phyloP scores from a whole-genome alignment of 1,140 invertebrate species.

The Zaprionus ghesquierei region DNA sequence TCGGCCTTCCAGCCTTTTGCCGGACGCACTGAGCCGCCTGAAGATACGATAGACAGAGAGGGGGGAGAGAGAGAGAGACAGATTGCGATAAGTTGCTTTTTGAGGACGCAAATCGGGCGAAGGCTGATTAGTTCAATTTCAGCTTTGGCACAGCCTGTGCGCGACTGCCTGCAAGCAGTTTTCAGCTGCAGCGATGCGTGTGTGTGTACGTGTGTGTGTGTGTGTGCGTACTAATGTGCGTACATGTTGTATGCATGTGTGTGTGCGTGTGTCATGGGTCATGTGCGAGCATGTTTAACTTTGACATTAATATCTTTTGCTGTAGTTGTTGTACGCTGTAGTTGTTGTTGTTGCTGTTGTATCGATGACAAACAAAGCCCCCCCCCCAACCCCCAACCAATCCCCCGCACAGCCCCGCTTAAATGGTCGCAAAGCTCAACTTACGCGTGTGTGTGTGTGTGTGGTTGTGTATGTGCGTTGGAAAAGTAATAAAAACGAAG shows the following conservation, averaged over 20 bases:
- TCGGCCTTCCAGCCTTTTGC: constrained; percentile 92
- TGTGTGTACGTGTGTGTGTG: constrained; percentile 7
- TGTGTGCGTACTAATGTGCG: background rate
- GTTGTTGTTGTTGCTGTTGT: constrained; percentile 29
- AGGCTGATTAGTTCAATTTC: constrained; percentile 44
- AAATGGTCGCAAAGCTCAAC: constrained; percentile 17
- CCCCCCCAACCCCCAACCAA: background rate
- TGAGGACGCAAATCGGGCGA: background rate
- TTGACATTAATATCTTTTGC: constrained; percentile 69
- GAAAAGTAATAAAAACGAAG: constrained; percentile 75
- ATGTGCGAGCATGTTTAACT: constrained; percentile 65
- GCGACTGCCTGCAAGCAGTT: background rate
- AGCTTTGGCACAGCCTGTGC: constrained; percentile 22
- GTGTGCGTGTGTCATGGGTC: constrained; percentile 47
- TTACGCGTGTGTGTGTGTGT: constrained; percentile 8
- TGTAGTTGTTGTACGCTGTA: constrained; percentile 21
- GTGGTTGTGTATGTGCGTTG: constrained; percentile 32
- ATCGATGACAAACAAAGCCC: constrained; percentile 44
- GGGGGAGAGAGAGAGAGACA: background rate
- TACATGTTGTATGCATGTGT: constrained; percentile 18
- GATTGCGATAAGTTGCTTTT: background rate
- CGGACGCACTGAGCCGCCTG: constrained; percentile 89
- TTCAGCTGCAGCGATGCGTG: constrained; percentile 8
- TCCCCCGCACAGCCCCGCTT: constrained; percentile 21
- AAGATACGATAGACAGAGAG: background rate